A percentile compares a stretch with the other conserved stretches of the same genome.
These are phyloP conservation scores for Hemaris fuciformis DNA, from an alignment of 2,888 invertebrate species.

Conservation along the genomic window DNA sequence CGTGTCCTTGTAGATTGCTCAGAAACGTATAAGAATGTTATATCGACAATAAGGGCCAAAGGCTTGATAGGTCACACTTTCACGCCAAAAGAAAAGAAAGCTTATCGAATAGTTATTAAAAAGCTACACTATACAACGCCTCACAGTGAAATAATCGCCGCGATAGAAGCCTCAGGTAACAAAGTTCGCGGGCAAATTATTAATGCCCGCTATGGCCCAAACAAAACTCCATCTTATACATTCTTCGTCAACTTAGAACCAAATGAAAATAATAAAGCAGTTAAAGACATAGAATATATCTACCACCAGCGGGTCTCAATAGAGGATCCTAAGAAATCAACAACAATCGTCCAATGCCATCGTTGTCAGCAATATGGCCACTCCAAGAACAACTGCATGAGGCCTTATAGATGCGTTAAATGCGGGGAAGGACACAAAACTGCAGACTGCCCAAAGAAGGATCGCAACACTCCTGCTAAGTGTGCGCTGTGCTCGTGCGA, in stretches of 20 bases:
- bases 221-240: conserved; percentile 26
- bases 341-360: conserved; percentile 22
- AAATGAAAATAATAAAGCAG: conserved; percentile 20
- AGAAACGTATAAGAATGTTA: conserved; percentile 21
- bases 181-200: conserved; percentile 26
- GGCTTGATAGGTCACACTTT: conserved; percentile 32
- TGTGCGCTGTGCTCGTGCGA: conserved; percentile 24
- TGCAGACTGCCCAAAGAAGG: conserved; percentile 24
- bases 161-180: conserved; percentile 23
- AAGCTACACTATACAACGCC: conserved; percentile 28
- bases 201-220: conserved; percentile 22
- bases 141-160: conserved; percentile 15
- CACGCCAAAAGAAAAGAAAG: conserved; percentile 22
- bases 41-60: conserved; percentile 16
- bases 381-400: conserved; percentile 13
- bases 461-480: conserved; percentile 20
- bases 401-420: conserved; percentile 25
- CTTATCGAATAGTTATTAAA: conserved; percentile 28
- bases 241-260: conserved; percentile 28
- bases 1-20: conserved; percentile 1
- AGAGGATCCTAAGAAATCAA: conserved; percentile 26
- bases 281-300: conserved; percentile 19
- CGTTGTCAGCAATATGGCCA: conserved; percentile 30
- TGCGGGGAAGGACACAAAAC: conserved; percentile 30
- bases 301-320: conserved; percentile 22